Percentiles rank a stretch among this genome's conserved stretches.
Evolutionary conservation across 2,888 invertebrate species (phyloP).

Genomic region (Schizaphis graminum): DNA sequence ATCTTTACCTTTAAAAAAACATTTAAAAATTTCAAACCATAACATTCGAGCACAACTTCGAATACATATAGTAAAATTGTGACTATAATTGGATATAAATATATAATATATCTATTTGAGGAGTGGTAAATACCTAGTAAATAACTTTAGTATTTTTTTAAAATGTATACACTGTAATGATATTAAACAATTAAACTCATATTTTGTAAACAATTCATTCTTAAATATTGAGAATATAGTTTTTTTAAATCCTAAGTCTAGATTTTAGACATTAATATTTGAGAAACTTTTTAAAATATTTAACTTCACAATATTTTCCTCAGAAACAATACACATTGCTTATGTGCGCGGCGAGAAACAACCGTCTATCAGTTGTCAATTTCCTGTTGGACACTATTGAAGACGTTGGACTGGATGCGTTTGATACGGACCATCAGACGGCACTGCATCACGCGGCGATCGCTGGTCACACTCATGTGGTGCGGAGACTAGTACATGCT

Average conservation of each 20-base stretch:
- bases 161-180: neutral
- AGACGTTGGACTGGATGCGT: slow-evolving; percentile 74
- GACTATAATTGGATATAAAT: neutral
- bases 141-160: neutral
- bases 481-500: slow-evolving; percentile 77
- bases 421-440: slow-evolving; percentile 80
- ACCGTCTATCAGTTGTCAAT: slow-evolving; percentile 77
- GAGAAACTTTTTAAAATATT: neutral
- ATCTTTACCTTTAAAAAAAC: no score
- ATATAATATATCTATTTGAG: neutral
- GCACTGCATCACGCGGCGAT: slow-evolving; percentile 83
- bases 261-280: neutral
- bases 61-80: no score
- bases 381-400: slow-evolving; percentile 79
- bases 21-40: no score
- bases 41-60: no score
- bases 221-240: neutral
- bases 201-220: neutral
- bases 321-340: slow-evolving; percentile 81
- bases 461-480: slow-evolving; percentile 79
- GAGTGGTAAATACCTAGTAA: neutral
- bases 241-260: neutral
- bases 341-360: slow-evolving; percentile 83
- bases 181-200: neutral
- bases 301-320: slow-evolving; percentile 66